Conservation (phyloP, 37 sponge, comb jelly and placozoan species). For the Eunapius fragilis region DNA sequence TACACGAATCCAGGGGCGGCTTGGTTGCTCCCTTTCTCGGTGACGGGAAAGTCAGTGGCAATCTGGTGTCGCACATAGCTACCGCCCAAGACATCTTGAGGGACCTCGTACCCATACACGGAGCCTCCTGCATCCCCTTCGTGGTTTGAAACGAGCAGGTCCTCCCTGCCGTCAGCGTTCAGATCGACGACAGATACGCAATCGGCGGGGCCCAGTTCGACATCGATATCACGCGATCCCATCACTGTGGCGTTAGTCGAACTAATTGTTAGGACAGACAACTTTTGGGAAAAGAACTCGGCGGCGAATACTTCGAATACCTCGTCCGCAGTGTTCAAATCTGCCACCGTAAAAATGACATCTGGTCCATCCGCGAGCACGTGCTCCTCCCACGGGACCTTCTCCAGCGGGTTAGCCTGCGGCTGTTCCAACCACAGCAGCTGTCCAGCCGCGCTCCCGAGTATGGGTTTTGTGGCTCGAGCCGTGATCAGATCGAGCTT, state of each 20-base stretch:
- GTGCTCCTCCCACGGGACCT: conserved; percentile 56
- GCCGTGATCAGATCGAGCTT: conserved; percentile 48
- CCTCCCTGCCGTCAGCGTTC: conserved; percentile 26
- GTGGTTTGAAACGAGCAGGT: conserved; percentile 49
- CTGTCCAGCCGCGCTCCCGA: conserved; percentile 27
- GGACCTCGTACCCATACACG: conserved; percentile 48
- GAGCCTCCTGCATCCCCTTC: conserved; percentile 25
- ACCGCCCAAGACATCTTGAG: conserved; percentile 27
- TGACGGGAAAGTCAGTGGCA: conserved; percentile 32
- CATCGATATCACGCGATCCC: conserved; percentile 29
- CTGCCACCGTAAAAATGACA: conserved; percentile 1
- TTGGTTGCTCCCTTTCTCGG: conserved; percentile 26
- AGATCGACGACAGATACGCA: conserved; percentile 31
- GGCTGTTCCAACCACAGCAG: conserved; percentile 65
- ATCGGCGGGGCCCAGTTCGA: conserved; percentile 32
- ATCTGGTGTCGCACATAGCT: conserved; percentile 27
- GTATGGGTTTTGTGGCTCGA: conserved; percentile 15
- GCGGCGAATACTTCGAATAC: conserved; percentile 32
- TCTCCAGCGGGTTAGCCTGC: conserved; percentile 15
- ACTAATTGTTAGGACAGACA: conserved; percentile 12
- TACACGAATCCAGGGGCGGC: conserved; percentile 52
- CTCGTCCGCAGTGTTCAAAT: conserved; percentile 19
- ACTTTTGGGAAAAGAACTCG: conserved; percentile 42
- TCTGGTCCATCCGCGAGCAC: conserved; percentile 43
- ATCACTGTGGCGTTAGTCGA: conserved; percentile 12